Base-by-base conservation (phyloP, 2,888 invertebrate species). In the Dryococelus australis region DNA sequence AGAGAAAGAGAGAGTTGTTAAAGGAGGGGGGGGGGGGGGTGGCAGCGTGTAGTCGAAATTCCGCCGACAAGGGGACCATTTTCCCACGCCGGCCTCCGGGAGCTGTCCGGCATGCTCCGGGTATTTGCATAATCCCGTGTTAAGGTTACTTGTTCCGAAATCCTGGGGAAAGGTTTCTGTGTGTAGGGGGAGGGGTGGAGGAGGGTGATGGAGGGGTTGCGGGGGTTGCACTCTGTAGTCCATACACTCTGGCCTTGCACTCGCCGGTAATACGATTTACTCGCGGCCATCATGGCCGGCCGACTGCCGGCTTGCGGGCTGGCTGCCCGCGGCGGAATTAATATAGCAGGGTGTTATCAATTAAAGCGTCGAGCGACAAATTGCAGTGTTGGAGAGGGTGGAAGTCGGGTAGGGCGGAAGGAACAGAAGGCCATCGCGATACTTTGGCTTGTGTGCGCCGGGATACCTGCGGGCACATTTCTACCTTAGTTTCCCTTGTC, bases 141-240 rank as follows among this genome's bases (percentile, higher is more conserved):
- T 83, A 83, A 83, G 83, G 43, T 83, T 83, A 83, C 83, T 83
- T 83, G 83, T 83, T 43, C 83, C 83, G 43, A 83, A 83, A 83
- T 83, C 83, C 83, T 20, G 43, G 83, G 43, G 83, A 83, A 83
- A 83, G 43, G 83, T 65, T 65, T 65, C 65, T 8, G 65, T 65
- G 65, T 24, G 5, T 12, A 16, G 65, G 65, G 8, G 8, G 65
- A 16, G n/a, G n/a, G n/a, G n/a, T n/a, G n/a, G n/a, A n/a, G n/a
- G 13, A 24, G 65, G 16, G 65, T 13, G 10, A 20, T 20, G 65
- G 10, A 6, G 6, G 65, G 65, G 65, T 8, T 8, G 16, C 5
- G 65, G 65, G 65, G 16, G 20, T 13, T 16, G 24, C 65, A 20
- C 65, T 65, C 65, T 65, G 65, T 20, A 65, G 65, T 65, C 65